phyloP scores from a whole-genome alignment of 2,113 vertebrate genomes.

The Elachura formosa region DNA sequence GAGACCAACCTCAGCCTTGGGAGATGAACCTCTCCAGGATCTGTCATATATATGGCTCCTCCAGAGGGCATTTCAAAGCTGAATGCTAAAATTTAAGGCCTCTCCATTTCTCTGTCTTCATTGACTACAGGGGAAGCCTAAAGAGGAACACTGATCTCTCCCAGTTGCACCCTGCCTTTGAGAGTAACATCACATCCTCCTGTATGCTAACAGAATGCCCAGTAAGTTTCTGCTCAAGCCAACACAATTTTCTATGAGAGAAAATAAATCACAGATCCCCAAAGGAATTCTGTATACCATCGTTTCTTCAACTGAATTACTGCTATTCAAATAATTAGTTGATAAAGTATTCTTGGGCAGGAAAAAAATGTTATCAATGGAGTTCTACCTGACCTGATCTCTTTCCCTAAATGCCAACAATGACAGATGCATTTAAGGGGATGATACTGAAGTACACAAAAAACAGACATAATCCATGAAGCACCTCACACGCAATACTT shows the following conservation, averaged over 20 bases:
- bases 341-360: background rate
- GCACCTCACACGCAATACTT: background rate
- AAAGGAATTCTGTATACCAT: background rate
- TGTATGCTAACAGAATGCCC: background rate
- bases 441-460: background rate
- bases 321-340: background rate
- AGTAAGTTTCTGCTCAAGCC: background rate
- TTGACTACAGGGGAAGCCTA: background rate
- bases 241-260: background rate
- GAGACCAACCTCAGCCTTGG: background rate
- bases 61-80: background rate
- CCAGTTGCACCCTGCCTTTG: background rate
- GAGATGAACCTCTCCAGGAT: background rate
- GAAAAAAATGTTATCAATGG: background rate
- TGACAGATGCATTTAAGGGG: background rate
- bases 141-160: background rate
- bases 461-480: background rate
- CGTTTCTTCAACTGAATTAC: background rate
- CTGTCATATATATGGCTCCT: background rate
- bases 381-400: constrained; percentile 25
- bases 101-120: background rate
- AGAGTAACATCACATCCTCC: background rate
- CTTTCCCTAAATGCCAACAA: background rate
- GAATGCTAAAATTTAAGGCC: background rate
- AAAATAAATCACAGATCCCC: background rate